Percentiles rank a stretch among this genome's conserved stretches.
Evolutionary conservation across 2,888 invertebrate genomes (phyloP).

Genomic region (Petrophora chlorosata): DNA sequence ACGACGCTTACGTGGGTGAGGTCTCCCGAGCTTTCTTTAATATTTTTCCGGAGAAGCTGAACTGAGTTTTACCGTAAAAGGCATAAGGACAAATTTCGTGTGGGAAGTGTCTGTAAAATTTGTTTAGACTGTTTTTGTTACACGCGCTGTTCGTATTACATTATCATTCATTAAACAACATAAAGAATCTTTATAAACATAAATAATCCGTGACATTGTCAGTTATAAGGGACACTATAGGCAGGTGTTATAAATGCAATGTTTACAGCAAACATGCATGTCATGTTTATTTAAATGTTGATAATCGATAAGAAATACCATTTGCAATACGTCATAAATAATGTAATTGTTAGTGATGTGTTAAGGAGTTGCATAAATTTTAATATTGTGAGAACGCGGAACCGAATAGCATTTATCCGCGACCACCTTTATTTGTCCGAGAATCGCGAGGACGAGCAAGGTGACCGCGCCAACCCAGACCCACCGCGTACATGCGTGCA

Average conservation of each 20-base stretch:
- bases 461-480: slow-evolving; percentile 63
- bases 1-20: slow-evolving; percentile 35
- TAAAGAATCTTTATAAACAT: slow-evolving; percentile 3
- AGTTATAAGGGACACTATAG: slow-evolving; percentile 2
- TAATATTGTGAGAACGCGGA: slow-evolving; percentile 59
- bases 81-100: background rate
- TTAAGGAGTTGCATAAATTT: slow-evolving; percentile 9
- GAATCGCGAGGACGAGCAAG: slow-evolving; percentile 74
- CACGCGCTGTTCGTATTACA: slow-evolving; percentile 6
- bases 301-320: slow-evolving; percentile 14
- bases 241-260: slow-evolving; percentile 1
- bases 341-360: slow-evolving; percentile 2
- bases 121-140: background rate
- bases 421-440: slow-evolving; percentile 76
- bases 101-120: background rate
- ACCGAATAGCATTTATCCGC: slow-evolving; percentile 47
- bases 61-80: background rate
- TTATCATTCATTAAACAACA: slow-evolving; percentile 17
- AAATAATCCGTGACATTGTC: slow-evolving; percentile 12
- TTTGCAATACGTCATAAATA: slow-evolving; percentile 11
- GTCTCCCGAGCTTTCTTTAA: slow-evolving; percentile 32
- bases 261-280: slow-evolving; percentile 10
- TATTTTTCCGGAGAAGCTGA: slow-evolving; percentile 3
- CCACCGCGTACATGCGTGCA: slow-evolving; percentile 31
- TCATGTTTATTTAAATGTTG: slow-evolving; percentile 11